Percentiles rank a stretch among this genome's conserved stretches.
These are phyloP conservation scores for Regulus satrapa DNA, from an alignment of 2,113 vertebrate species.

Conservation along the genomic window DNA sequence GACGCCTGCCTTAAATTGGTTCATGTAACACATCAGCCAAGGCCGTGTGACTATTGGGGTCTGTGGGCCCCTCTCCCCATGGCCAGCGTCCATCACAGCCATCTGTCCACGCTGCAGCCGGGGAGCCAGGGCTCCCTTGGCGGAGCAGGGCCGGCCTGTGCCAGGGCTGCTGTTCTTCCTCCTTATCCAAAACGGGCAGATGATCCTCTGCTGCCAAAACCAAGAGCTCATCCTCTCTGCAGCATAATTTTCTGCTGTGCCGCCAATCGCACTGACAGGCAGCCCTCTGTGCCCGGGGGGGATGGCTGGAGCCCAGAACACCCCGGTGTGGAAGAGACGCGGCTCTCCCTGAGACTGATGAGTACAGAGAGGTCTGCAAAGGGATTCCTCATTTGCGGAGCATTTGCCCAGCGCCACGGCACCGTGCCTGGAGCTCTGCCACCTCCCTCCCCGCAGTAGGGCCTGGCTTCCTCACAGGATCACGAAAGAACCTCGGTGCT, in stretches of 20 bases:
- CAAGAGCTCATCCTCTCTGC: not conserved
- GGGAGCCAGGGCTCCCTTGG: not conserved
- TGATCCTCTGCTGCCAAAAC: not conserved
- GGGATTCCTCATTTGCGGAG: accelerated
- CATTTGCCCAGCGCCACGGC: accelerated
- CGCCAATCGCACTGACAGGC: not conserved
- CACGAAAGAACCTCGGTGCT: not conserved
- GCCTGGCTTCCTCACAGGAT: not conserved
- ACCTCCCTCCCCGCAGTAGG: accelerated
- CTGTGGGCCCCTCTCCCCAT: not conserved
- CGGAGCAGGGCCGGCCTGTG: accelerated
- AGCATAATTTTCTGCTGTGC: not conserved
- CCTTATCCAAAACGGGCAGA: not conserved
- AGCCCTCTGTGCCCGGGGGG: not conserved
- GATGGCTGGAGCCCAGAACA: not conserved
- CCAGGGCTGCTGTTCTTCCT: slow-evolving; percentile 24
- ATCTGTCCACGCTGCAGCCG: not conserved
- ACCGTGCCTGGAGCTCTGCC: not conserved
- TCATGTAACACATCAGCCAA: accelerated
- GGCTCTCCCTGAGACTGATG: not conserved
- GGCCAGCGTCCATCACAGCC: not conserved
- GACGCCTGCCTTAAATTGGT: accelerated
- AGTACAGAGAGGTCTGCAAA: not conserved
- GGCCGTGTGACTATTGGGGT: not conserved
- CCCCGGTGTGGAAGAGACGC: not conserved